Evolutionary conservation across 2,113 vertebrate species (phyloP).

Genomic region (Girardinichthys multiradiatus): DNA sequence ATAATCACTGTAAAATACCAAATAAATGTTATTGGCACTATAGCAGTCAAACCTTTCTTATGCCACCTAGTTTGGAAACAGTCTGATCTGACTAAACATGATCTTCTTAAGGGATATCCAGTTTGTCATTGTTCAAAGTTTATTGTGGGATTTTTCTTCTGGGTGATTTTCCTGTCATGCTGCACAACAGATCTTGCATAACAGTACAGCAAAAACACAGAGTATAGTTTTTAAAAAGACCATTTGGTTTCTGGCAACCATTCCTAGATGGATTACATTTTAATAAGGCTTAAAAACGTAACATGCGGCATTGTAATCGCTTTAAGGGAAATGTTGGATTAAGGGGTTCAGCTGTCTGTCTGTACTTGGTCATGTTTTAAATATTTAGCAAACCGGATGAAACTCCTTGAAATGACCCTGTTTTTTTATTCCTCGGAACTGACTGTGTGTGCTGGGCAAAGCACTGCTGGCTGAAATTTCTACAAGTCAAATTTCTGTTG

Average conservation of each 20-base stretch:
- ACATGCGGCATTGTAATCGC: not conserved
- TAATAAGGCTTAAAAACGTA: constrained; percentile 10
- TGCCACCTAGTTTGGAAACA: not conserved
- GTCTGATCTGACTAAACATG: no score
- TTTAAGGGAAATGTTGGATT: constrained; percentile 17
- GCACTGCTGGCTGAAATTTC: constrained; percentile 16
- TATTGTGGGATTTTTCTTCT: not conserved
- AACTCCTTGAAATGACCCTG: not conserved
- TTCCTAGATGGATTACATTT: constrained; percentile 6
- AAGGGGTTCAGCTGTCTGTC: not conserved
- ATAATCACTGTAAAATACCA: no score
- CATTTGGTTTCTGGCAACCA: not conserved
- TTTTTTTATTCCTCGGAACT: not conserved
- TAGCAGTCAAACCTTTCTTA: not conserved
- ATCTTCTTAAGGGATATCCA: not conserved
- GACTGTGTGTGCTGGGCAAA: constrained; percentile 9
- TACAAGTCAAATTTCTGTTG: constrained; percentile 28
- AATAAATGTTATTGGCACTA: no score
- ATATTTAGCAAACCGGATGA: constrained; percentile 7
- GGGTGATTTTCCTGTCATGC: not conserved
- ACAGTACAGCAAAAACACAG: not conserved
- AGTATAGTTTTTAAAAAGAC: not conserved
- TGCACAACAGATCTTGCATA: not conserved
- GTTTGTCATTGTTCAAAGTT: not conserved
- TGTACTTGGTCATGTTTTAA: not conserved